A percentile compares a stretch with the other conserved stretches of the same genome.
phyloP scores from a whole-genome alignment of 1,140 invertebrate species.

The Trachymyrmex septentrionalis region DNA sequence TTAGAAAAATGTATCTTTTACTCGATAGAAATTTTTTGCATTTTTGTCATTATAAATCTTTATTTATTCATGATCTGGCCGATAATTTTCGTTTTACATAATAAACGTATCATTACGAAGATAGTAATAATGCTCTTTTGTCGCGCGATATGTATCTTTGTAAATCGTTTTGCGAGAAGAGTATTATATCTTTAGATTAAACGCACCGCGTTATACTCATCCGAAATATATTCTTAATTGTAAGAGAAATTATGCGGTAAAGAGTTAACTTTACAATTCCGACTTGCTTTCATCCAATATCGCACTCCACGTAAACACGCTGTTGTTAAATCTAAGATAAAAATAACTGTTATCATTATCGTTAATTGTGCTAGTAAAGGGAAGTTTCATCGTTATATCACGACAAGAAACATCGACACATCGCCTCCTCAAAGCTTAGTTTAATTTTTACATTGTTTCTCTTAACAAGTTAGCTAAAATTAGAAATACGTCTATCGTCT shows the following conservation, averaged over 20 bases:
- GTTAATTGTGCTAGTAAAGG: conserved; percentile 19
- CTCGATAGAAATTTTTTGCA: neutral
- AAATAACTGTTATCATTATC: conserved; percentile 36
- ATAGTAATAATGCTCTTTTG: neutral
- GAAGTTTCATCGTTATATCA: conserved; percentile 39
- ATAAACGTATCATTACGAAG: conserved; percentile 3
- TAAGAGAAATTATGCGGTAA: conserved; percentile 43
- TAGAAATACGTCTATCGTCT: conserved; percentile 43
- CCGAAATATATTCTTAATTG: conserved; percentile 31
- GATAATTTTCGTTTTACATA: neutral
- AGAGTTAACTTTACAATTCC: conserved; percentile 43
- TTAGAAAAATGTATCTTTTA: neutral
- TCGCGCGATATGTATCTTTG: conserved; percentile 22
- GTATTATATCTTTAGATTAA: conserved; percentile 1
- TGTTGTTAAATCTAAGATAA: conserved; percentile 52
- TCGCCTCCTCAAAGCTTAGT: conserved; percentile 1
- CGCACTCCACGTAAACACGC: neutral
- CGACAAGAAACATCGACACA: conserved; percentile 50
- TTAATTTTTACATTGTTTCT: conserved; percentile 28
- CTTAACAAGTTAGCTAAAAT: conserved; percentile 14
- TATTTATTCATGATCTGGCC: neutral
- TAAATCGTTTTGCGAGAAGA: conserved; percentile 13
- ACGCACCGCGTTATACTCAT: neutral
- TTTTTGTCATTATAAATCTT: conserved; percentile 9
- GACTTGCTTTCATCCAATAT: neutral